Conservation (phyloP, 2,113 vertebrate genomes). For the Mustelus asterias region DNA sequence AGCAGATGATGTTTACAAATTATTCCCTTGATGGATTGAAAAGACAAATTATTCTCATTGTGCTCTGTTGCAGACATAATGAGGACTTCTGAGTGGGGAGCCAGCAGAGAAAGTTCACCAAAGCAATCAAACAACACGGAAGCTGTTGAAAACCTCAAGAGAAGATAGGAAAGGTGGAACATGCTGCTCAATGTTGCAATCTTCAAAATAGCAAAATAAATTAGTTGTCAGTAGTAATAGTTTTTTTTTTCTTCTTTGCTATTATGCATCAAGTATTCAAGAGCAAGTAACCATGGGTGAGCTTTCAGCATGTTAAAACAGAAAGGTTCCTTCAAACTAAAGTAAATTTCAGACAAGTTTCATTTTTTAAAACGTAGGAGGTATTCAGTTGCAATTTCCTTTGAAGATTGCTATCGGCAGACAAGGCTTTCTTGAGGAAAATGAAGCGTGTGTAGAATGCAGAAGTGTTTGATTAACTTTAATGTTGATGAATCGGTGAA, state of each 20-base stretch:
- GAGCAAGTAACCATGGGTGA: background rate
- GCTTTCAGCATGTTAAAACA: background rate
- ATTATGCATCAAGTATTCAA: no score
- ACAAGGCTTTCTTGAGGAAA: background rate
- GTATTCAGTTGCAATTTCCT: constrained; percentile 1
- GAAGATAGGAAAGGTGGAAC: background rate
- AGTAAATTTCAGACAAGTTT: constrained; percentile 42
- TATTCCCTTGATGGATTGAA: background rate
- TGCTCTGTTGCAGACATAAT: background rate
- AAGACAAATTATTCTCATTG: background rate
- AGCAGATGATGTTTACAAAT: background rate
- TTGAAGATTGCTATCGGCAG: background rate
- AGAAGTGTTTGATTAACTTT: background rate
- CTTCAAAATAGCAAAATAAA: background rate
- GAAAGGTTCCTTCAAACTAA: no score
- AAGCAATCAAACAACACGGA: background rate
- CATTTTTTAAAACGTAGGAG: constrained; percentile 41
- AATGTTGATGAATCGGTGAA: background rate
- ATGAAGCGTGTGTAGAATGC: background rate
- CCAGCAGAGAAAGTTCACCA: background rate
- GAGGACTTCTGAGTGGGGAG: background rate
- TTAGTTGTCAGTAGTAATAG: background rate
- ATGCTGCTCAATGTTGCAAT: background rate
- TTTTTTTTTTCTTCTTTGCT: background rate
- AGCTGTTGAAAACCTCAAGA: background rate